These are phyloP conservation scores for Drosophila yooni DNA, from an alignment of 2,888 invertebrate genomes.

Conservation along the genomic window DNA sequence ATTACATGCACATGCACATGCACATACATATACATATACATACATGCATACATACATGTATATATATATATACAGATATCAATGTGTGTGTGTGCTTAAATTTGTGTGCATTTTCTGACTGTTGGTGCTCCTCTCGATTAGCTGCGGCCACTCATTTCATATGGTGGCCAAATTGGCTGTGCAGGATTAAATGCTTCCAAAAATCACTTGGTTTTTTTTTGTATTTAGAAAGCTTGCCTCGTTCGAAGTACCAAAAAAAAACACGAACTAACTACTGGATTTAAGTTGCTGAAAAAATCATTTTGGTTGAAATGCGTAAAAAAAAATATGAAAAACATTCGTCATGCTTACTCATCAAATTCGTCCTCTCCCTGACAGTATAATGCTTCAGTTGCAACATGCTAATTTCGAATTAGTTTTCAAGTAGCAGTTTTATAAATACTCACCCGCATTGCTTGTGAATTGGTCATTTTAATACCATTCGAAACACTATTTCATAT, in stretches of 20 bases:
- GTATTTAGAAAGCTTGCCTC: not conserved
- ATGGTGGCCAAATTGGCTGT: conserved; percentile 13
- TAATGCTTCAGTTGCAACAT: not conserved
- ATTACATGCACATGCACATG: not conserved
- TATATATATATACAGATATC: not conserved
- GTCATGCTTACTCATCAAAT: not conserved
- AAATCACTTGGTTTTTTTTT: not conserved
- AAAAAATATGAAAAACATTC: not conserved
- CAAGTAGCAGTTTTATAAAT: not conserved
- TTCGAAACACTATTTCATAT: not conserved
- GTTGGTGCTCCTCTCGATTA: conserved; percentile 15
- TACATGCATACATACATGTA: not conserved
- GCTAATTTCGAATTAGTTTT: not conserved
- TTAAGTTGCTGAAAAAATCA: not conserved
- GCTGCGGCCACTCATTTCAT: conserved; percentile 30
- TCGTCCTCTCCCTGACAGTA: not conserved
- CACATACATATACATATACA: not conserved
- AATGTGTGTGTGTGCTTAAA: not conserved
- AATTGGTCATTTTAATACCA: not conserved
- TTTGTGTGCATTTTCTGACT: conserved; percentile 12
- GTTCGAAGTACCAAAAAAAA: not conserved
- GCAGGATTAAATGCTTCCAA: conserved; percentile 9
- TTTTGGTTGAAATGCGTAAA: not conserved
- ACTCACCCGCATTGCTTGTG: not conserved
- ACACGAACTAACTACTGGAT: not conserved